Conservation (phyloP, 2,113 vertebrate species). For the Aegithalos caudatus region DNA sequence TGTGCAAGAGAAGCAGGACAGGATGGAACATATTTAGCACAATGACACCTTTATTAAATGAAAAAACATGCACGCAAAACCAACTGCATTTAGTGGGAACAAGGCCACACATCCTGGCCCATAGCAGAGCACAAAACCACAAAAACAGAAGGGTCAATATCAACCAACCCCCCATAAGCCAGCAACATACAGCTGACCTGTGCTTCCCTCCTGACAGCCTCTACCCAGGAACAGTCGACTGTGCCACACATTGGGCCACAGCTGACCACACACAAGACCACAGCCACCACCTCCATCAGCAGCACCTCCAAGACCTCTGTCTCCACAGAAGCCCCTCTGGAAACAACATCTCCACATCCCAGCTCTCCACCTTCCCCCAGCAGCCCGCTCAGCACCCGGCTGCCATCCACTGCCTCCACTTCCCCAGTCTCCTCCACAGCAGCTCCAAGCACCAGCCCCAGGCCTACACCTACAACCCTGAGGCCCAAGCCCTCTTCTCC, state of each 20-base stretch:
- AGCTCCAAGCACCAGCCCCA: neutral
- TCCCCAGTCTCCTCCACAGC: neutral
- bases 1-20: rapidly evolving
- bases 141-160: rapidly evolving
- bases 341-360: neutral
- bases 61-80: rapidly evolving
- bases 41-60: neutral
- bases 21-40: rapidly evolving
- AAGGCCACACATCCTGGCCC: rapidly evolving
- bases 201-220: neutral
- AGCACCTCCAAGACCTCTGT: neutral
- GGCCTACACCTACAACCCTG: neutral
- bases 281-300: rapidly evolving
- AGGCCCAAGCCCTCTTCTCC: neutral
- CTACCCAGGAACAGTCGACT: rapidly evolving
- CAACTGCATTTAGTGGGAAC: rapidly evolving
- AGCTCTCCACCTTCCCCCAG: neutral
- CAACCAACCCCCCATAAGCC: rapidly evolving
- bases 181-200: rapidly evolving
- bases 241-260: neutral
- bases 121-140: rapidly evolving
- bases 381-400: neutral
- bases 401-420: neutral
- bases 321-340: neutral
- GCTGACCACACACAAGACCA: neutral